Evolutionary conservation across 2,888 invertebrate species (phyloP).

Genomic region (Omphaloscelis lunosa): DNA sequence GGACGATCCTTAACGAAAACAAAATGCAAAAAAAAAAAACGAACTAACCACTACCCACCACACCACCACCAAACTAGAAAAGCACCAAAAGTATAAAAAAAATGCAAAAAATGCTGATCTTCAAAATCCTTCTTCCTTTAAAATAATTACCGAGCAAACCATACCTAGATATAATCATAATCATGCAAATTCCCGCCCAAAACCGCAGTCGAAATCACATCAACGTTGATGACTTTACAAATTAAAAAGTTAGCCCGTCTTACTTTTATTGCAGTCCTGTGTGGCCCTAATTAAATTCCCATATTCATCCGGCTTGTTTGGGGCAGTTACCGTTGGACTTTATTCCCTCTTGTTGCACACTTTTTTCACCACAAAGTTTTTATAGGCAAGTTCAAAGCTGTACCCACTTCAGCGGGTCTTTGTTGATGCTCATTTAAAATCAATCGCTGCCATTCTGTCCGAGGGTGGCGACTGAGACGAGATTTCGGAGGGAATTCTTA

Average conservation of each 20-base stretch:
- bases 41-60: too few species aligned
- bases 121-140: not conserved
- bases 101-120: too few species aligned
- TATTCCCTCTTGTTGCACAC: constrained; percentile 63
- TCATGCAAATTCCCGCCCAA: constrained; percentile 50
- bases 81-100: not conserved
- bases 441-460: constrained; percentile 87
- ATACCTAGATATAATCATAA: constrained; percentile 32
- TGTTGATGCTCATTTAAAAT: constrained; percentile 88
- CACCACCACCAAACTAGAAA: too few species aligned
- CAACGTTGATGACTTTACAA: constrained; percentile 60
- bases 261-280: constrained; percentile 61
- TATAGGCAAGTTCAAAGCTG: constrained; percentile 78
- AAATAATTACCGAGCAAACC: constrained; percentile 6
- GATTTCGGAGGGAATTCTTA: constrained; percentile 89
- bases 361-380: constrained; percentile 81
- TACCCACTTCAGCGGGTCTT: constrained; percentile 78
- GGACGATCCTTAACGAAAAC: too few species aligned
- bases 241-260: constrained; percentile 62
- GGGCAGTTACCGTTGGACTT: constrained; percentile 59
- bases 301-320: constrained; percentile 65
- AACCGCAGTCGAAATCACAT: constrained; percentile 49
- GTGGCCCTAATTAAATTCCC: constrained; percentile 67
- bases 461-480: constrained; percentile 81
- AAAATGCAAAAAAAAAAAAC: too few species aligned